Evolutionary conservation across 2,888 invertebrate genomes (phyloP), one percentile per base, ranked within the genome.

Genomic region (Melitaea athalia): DNA sequence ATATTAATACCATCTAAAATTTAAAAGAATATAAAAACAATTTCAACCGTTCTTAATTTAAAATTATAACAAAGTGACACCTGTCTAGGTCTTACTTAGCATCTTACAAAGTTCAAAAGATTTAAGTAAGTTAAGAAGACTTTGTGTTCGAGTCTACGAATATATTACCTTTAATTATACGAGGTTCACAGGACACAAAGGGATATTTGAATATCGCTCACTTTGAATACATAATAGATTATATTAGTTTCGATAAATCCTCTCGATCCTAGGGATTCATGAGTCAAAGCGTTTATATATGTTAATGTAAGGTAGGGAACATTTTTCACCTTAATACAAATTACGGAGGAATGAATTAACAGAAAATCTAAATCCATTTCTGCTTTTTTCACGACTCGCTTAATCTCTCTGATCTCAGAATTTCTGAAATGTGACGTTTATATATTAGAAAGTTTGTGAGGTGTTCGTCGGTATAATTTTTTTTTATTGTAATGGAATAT

Each of bases 91-190:
- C 53, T 31, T 52, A 24, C 24, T 4, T 17, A 52, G 10, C 24
- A n/a, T 55, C 14, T 55, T 50, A 50, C 15, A 50, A 33, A 33
- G 14, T 55, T n/a, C 33, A 33, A 14, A n/a, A 55, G 31, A 55
- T 55, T 55, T 33, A 55, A 55, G 53, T 5, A 55, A 55, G 31
- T n/a, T 55, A 55, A 33, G 53, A 55, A 14, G 53, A 55, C 33
- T 14, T 55, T 55, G 31, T 5, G 31, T 33, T 55, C 31, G 33
- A 66, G 15, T 60, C 52, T 45, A 8, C 53, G 59, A 42, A 61
- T 65, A 53, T 52, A 59, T 66, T 53, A 53, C 59, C 42, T 60
- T 53, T 43, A 60, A 60, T 59, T 64, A 64, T 66, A 45, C 53
- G 60, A 66, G 53, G 17, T 61, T 60, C 49, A 53, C 17, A 14